These are phyloP conservation scores for Bombyx mandarina DNA, from an alignment of 1,140 invertebrate genomes.

Conservation along the genomic window DNA sequence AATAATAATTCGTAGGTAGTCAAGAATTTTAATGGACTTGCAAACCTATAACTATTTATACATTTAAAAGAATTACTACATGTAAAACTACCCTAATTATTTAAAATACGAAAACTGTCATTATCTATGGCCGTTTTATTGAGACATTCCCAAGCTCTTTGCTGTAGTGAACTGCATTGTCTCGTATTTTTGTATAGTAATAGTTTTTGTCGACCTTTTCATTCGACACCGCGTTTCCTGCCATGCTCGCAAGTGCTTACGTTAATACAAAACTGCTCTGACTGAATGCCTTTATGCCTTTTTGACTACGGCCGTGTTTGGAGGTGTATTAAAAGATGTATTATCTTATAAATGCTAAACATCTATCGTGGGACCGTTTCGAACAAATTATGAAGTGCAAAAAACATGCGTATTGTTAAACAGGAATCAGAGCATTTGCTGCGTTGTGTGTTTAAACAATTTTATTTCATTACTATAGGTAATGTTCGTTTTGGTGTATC, in stretches of 20 bases:
- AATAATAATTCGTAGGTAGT: too few relatives aligned
- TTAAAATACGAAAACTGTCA: conserved; percentile 17
- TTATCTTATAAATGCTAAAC: conserved; percentile 34
- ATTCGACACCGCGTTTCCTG: conserved; percentile 65
- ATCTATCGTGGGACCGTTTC: conserved; percentile 8
- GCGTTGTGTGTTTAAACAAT: conserved; percentile 1
- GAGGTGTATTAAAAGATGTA: conserved; percentile 53
- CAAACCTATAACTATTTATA: background rate
- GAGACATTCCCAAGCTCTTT: conserved; percentile 27
- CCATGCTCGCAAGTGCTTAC: conserved; percentile 38
- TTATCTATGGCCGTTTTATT: conserved; percentile 25
- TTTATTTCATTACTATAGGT: background rate
- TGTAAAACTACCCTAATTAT: background rate
- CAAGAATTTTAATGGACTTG: too few relatives aligned
- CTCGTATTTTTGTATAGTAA: conserved; percentile 39
- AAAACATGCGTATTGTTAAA: conserved; percentile 2
- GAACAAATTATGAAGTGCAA: conserved; percentile 6
- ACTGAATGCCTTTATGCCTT: conserved; percentile 59
- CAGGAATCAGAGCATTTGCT: background rate
- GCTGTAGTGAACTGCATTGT: conserved; percentile 29
- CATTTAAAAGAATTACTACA: background rate
- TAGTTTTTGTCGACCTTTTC: conserved; percentile 40
- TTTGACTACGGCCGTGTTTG: conserved; percentile 51
- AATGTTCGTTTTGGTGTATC: too few relatives aligned
- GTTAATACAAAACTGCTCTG: conserved; percentile 4